These are phyloP conservation scores for Sturnus vulgaris DNA, from an alignment of 2,113 vertebrate species.

Conservation along the genomic window DNA sequence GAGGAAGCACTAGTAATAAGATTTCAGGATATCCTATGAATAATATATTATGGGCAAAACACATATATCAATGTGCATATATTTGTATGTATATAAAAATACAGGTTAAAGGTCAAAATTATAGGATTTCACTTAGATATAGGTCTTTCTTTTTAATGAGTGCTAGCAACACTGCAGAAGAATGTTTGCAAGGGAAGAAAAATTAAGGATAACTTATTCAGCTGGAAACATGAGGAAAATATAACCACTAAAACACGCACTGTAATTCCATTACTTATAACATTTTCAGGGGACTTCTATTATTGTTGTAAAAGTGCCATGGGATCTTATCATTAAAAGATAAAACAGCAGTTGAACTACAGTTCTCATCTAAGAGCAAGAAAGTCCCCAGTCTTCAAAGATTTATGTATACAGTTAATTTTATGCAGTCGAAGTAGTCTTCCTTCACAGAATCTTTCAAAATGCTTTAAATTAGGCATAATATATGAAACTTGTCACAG, in stretches of 20 bases:
- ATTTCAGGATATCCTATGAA: neutral
- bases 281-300: neutral
- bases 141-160: neutral
- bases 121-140: neutral
- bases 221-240: neutral
- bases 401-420: neutral
- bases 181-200: neutral
- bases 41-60: neutral
- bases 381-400: neutral
- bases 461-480: neutral
- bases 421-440: neutral
- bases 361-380: neutral
- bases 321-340: neutral
- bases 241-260: neutral
- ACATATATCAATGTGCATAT: neutral
- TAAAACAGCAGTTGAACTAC: neutral
- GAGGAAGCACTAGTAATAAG: neutral
- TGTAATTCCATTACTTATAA: neutral
- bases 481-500: neutral
- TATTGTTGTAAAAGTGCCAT: neutral
- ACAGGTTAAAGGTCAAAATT: neutral
- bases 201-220: neutral
- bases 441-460: neutral
- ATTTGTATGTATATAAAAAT: neutral
- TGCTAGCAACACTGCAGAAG: neutral